Evolutionary conservation across 2,888 invertebrate species (phyloP).

Genomic region (Catotricha subobsoleta): DNA sequence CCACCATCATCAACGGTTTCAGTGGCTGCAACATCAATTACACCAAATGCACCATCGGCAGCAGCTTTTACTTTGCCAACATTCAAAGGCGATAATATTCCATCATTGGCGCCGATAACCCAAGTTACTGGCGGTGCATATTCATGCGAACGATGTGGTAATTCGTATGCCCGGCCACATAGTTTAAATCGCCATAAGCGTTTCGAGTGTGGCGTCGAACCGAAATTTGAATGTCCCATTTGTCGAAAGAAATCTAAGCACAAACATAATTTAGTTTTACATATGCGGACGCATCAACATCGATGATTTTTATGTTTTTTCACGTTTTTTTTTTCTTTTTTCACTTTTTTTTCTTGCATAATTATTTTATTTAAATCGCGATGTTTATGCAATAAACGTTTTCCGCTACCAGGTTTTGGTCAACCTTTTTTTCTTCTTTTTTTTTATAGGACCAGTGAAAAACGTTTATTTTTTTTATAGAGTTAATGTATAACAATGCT

Average conservation of each 20-base stretch:
- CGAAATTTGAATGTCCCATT: slow-evolving; percentile 40
- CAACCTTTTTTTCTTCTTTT: neutral
- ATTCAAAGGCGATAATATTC: neutral
- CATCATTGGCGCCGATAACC: neutral
- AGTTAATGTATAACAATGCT: neutral
- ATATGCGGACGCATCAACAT: slow-evolving; percentile 32
- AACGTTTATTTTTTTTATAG: neutral
- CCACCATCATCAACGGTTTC: neutral
- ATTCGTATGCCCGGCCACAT: slow-evolving; percentile 38
- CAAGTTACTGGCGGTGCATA: slow-evolving; percentile 23
- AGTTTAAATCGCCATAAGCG: slow-evolving; percentile 37
- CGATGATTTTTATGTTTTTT: slow-evolving; percentile 29
- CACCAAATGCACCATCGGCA: slow-evolving; percentile 13
- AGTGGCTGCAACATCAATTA: slow-evolving; percentile 1
- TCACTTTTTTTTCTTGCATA: neutral
- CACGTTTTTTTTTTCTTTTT: neutral
- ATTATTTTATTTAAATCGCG: too few relatives aligned
- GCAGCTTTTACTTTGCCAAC: slow-evolving; percentile 8
- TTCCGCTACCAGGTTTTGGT: neutral
- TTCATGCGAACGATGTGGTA: slow-evolving; percentile 37
- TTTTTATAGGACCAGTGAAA: neutral
- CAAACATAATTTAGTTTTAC: slow-evolving; percentile 31
- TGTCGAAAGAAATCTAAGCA: slow-evolving; percentile 40
- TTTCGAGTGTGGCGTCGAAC: slow-evolving; percentile 41
- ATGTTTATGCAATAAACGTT: neutral